Evolutionary conservation across 2,113 vertebrate species (phyloP).

Genomic region (Cromileptes altivelis): DNA sequence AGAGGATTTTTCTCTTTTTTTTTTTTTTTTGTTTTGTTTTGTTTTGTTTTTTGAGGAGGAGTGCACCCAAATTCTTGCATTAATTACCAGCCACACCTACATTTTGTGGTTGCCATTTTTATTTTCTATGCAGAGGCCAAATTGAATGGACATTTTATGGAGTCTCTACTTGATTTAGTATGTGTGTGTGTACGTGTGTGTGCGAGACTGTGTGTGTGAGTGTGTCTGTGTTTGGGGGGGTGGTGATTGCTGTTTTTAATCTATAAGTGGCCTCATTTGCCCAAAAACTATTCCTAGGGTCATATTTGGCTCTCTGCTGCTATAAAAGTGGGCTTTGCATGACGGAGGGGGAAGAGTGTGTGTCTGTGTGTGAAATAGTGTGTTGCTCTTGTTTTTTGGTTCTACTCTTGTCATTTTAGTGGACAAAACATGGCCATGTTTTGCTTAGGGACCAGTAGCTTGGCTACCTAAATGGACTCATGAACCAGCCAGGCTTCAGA

Average conservation of each 20-base stretch:
- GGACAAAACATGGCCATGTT: constrained; percentile 51
- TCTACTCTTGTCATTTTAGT: constrained; percentile 54
- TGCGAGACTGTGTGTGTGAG: constrained; percentile 4
- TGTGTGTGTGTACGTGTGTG: constrained; percentile 20
- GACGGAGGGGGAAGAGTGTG: constrained; percentile 27
- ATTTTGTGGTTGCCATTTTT: constrained; percentile 26
- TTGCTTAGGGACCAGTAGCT: constrained; percentile 73
- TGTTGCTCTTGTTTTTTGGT: constrained; percentile 19
- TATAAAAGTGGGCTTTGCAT: constrained; percentile 89
- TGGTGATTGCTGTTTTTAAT: constrained; percentile 31
- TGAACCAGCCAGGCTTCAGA: constrained; percentile 78
- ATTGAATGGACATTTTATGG: constrained; percentile 35
- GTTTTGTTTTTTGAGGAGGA: background rate
- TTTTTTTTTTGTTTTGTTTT: constrained; percentile 16
- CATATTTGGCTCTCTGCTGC: constrained; percentile 90
- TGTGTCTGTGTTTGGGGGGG: constrained; percentile 9
- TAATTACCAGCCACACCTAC: constrained; percentile 38
- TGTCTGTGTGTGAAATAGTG: constrained; percentile 1
- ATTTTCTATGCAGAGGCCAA: constrained; percentile 68
- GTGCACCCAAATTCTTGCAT: constrained; percentile 38
- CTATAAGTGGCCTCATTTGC: constrained; percentile 82
- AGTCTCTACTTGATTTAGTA: constrained; percentile 26
- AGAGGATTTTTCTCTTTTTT: constrained; percentile 3
- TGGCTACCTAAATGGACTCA: constrained; percentile 66
- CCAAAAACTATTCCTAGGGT: constrained; percentile 86